These are phyloP conservation scores for Agrypnia vestita DNA, from an alignment of 1,140 invertebrate genomes.

Conservation along the genomic window DNA sequence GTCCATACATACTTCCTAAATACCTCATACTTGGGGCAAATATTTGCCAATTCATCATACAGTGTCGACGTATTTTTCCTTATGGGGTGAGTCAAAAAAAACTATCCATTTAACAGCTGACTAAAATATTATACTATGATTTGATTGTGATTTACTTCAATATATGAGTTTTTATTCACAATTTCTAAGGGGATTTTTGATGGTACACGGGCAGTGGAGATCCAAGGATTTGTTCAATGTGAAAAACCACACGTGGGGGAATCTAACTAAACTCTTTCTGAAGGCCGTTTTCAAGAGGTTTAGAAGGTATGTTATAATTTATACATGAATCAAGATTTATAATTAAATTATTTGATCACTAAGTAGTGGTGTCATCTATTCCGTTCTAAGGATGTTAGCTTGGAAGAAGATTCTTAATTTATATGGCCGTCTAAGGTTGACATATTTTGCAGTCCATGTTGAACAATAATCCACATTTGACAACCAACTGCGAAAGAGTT, in stretches of 20 bases:
- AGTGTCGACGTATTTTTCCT: slow-evolving; percentile 5
- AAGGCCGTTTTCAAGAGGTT: slow-evolving; percentile 23
- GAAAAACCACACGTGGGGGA: neutral
- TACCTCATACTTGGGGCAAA: neutral
- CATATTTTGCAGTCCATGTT: too few species aligned
- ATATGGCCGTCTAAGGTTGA: too few species aligned
- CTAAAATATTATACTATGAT: too few species aligned
- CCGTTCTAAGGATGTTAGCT: too few species aligned
- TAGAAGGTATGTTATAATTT: slow-evolving; percentile 8
- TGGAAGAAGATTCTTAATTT: too few species aligned
- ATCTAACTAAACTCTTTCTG: neutral
- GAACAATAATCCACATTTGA: too few species aligned
- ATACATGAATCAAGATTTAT: neutral
- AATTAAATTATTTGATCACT: slow-evolving; percentile 31
- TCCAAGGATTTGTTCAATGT: neutral
- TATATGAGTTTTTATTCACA: neutral
- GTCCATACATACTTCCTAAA: neutral
- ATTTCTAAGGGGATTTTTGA: slow-evolving; percentile 36
- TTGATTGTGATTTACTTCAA: neutral
- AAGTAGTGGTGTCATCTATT: too few species aligned
- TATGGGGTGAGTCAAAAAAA: neutral
- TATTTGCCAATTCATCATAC: neutral
- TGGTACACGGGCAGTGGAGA: slow-evolving; percentile 2
- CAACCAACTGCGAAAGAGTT: too few species aligned
- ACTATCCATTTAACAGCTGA: too few species aligned